phyloP scores from a whole-genome alignment of 2,888 invertebrate species.

The Drosophila putrida region DNA sequence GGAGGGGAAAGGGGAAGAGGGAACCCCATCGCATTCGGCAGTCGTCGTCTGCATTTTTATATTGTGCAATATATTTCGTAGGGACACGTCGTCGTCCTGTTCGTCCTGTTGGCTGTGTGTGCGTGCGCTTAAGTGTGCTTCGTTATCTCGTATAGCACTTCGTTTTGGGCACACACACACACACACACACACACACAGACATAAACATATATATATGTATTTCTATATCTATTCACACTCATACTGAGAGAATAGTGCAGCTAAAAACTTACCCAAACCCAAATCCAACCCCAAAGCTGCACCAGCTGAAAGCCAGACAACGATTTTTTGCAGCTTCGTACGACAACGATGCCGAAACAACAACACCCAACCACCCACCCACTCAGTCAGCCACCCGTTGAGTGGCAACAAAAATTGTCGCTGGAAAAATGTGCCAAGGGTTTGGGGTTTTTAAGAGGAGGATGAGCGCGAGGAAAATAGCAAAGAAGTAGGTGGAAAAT shows the following conservation, averaged over 20 bases:
- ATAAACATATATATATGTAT: no score
- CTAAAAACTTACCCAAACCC: constrained; percentile 69
- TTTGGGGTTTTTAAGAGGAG: constrained; percentile 40
- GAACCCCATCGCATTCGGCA: constrained; percentile 70
- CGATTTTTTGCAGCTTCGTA: constrained; percentile 78
- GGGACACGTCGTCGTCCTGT: constrained; percentile 60
- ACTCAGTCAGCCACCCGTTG: constrained; percentile 24
- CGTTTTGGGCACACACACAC: constrained; percentile 73
- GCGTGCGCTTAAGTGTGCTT: constrained; percentile 78
- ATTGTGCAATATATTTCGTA: constrained; percentile 78
- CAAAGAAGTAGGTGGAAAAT: background rate
- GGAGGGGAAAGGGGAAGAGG: background rate
- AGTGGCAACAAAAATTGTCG: constrained; percentile 81
- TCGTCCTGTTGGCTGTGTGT: constrained; percentile 36
- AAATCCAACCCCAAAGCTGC: constrained; percentile 58
- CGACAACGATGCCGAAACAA: constrained; percentile 66
- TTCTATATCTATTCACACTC: background rate
- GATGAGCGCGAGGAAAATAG: background rate
- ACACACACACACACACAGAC: constrained; percentile 29
- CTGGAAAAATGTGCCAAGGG: constrained; percentile 80
- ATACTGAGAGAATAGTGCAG: constrained; percentile 45
- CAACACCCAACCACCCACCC: constrained; percentile 18
- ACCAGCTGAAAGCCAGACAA: constrained; percentile 74
- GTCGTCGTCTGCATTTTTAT: constrained; percentile 76
- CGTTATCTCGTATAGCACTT: constrained; percentile 81